These are phyloP conservation scores for Dasyurus viverrinus DNA, from an alignment of 2,113 vertebrate genomes.

Conservation along the genomic window DNA sequence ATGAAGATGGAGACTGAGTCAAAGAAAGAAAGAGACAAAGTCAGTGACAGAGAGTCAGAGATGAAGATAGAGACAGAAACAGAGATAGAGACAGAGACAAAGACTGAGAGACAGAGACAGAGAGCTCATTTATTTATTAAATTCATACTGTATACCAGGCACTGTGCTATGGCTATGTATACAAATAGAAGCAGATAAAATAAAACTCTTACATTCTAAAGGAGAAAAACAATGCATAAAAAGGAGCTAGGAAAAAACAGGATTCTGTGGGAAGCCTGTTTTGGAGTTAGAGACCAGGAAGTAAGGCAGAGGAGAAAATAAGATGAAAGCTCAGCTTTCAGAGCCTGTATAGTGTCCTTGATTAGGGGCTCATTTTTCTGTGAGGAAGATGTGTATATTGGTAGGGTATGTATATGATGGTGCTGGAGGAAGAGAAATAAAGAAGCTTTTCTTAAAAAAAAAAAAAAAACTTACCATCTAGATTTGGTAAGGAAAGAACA, in stretches of 20 bases:
- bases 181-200: not conserved
- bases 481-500: not conserved
- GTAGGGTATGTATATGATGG: not conserved
- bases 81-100: too few relatives aligned
- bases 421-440: not conserved
- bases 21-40: too few relatives aligned
- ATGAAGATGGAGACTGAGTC: too few relatives aligned
- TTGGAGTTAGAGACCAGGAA: not conserved
- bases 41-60: too few relatives aligned
- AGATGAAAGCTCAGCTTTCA: not conserved
- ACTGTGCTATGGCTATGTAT: not conserved
- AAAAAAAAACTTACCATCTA: not conserved
- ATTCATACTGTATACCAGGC: not conserved
- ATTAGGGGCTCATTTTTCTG: not conserved
- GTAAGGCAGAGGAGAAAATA: not conserved
- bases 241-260: not conserved
- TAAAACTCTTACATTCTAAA: not conserved
- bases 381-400: not conserved
- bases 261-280: not conserved
- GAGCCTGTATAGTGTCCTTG: not conserved
- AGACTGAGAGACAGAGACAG: not conserved
- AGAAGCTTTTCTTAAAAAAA: not conserved
- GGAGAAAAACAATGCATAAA: not conserved
- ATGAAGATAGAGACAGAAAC: too few relatives aligned
- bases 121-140: not conserved